Evolutionary conservation across 2,888 invertebrate genomes (phyloP).

Genomic region (Tipula confusa): DNA sequence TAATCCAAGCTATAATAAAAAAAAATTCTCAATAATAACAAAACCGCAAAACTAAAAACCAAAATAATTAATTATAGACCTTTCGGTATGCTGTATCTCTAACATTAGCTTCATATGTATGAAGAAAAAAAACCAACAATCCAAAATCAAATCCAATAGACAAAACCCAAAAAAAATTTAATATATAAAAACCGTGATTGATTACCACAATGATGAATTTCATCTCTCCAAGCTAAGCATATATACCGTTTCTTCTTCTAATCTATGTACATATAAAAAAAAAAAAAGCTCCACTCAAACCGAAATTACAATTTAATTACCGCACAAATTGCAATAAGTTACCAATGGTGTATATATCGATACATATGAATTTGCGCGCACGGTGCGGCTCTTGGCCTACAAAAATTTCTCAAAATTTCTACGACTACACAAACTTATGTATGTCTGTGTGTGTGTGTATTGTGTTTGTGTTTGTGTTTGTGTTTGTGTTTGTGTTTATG

Average conservation of each 20-base stretch:
- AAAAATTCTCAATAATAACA: neutral
- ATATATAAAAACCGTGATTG: neutral
- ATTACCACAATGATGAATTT: neutral
- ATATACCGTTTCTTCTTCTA: neutral
- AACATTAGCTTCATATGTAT: neutral
- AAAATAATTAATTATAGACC: constrained; percentile 9
- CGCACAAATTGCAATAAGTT: constrained; percentile 3
- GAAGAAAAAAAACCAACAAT: constrained; percentile 14
- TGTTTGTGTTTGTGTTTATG: neutral
- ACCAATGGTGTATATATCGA: neutral
- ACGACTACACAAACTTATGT: neutral
- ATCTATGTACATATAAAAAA: neutral
- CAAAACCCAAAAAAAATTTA: neutral
- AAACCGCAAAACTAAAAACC: constrained; percentile 3
- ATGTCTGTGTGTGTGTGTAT: neutral
- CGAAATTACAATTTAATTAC: constrained; percentile 20
- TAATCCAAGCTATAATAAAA: neutral
- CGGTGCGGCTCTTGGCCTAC: neutral
- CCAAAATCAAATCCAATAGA: neutral
- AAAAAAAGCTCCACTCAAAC: neutral
- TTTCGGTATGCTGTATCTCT: neutral
- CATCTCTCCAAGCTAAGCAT: neutral
- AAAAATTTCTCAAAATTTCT: neutral
- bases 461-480: neutral
- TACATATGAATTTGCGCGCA: neutral